A percentile compares a stretch with the other conserved stretches of the same genome.
phyloP scores from a whole-genome alignment of 2,113 vertebrate species.

The Okapia johnstoni region DNA sequence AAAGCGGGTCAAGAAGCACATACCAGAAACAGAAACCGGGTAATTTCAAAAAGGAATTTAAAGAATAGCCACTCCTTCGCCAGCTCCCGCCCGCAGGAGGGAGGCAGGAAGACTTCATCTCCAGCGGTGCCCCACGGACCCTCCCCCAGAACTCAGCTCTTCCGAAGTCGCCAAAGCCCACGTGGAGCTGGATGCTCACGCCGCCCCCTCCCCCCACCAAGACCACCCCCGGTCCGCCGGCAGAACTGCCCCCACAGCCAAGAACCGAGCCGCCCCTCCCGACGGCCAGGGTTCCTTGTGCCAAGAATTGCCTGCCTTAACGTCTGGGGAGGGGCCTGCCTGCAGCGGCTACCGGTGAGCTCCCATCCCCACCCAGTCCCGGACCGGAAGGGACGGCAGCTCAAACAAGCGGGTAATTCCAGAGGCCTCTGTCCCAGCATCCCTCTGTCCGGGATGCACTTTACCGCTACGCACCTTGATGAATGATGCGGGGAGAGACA shows the following conservation, averaged over 20 bases:
- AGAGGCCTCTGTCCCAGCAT: conserved; percentile 62
- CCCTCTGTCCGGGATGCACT: conserved; percentile 87
- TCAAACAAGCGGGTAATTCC: conserved; percentile 87
- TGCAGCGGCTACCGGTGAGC: conserved; percentile 10
- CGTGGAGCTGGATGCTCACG: not conserved
- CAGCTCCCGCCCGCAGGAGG: not conserved
- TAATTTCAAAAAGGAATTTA: conserved; percentile 69
- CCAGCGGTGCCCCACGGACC: not conserved
- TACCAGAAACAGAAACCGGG: conserved; percentile 82
- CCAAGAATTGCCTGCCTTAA: conserved; percentile 98
- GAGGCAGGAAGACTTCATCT: not conserved
- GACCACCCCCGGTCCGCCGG: not conserved
- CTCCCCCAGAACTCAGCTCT: not conserved
- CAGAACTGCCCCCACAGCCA: not conserved
- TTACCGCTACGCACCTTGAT: conserved; percentile 91
- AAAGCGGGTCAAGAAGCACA: conserved; percentile 86
- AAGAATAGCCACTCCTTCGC: conserved; percentile 20
- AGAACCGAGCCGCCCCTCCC: not conserved
- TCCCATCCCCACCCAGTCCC: not conserved
- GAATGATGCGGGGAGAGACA: conserved; percentile 74
- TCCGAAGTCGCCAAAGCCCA: conserved; percentile 6
- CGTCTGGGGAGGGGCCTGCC: conserved; percentile 81
- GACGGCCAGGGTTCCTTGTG: conserved; percentile 81
- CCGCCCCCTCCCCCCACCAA: not conserved
- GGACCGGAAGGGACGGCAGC: conserved; percentile 44